Percentiles rank a stretch among this genome's conserved stretches.
Evolutionary conservation across 2,888 invertebrate species (phyloP).

Genomic region (Automeris io): DNA sequence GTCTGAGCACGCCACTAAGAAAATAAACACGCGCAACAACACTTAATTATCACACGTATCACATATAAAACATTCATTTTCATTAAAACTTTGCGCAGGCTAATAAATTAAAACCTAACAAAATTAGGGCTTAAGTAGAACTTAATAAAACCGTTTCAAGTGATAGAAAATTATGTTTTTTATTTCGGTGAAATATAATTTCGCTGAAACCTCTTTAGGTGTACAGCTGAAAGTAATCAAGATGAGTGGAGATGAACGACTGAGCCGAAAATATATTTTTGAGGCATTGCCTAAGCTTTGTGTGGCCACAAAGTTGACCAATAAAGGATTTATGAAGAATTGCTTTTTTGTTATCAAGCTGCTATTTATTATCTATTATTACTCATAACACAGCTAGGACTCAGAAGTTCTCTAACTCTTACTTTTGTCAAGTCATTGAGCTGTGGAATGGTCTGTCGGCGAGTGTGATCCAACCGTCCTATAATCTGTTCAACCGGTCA

Average conservation of each 20-base stretch:
- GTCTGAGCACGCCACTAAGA: no score
- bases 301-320: constrained; percentile 1
- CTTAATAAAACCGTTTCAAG: constrained; percentile 14
- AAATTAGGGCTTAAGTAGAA: constrained; percentile 13
- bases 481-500: no score
- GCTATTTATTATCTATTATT: no score
- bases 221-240: constrained; percentile 31
- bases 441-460: no score
- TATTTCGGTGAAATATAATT: constrained; percentile 21
- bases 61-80: constrained; percentile 13
- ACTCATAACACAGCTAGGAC: no score
- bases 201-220: constrained; percentile 19
- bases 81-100: constrained; percentile 13
- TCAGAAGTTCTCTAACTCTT: no score
- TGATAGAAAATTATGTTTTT: constrained; percentile 9
- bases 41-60: no score
- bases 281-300: constrained; percentile 10
- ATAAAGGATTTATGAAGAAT: neutral
- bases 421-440: no score
- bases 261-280: constrained; percentile 13
- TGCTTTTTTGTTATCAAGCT: no score
- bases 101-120: constrained; percentile 18
- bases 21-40: no score
- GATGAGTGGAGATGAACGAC: constrained; percentile 30
- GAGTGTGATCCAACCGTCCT: no score